Conservation (phyloP, 2,113 vertebrate species). For the Atractosteus spatula region DNA sequence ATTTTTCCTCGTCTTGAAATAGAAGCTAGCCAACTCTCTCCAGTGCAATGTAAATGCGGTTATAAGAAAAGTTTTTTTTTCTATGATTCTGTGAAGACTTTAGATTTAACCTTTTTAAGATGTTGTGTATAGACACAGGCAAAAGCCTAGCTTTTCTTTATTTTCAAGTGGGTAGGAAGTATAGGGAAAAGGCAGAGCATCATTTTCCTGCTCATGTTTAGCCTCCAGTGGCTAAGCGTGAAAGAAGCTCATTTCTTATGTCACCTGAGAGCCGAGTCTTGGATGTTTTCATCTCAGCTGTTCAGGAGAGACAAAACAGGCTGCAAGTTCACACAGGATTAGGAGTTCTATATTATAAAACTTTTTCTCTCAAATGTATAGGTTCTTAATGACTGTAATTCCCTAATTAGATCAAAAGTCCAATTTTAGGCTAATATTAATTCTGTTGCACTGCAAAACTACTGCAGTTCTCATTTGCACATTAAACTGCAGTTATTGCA, state of each 20-base stretch:
- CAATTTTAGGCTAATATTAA: no score
- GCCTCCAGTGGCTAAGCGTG: background rate
- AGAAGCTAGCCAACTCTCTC: no score
- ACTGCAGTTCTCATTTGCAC: no score
- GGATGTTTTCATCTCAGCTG: background rate
- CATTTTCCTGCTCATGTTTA: background rate
- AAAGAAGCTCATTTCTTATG: background rate
- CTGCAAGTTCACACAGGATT: background rate
- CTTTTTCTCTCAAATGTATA: no score
- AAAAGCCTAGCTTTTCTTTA: constrained; percentile 31
- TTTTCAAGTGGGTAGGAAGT: constrained; percentile 5
- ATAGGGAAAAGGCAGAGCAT: background rate
- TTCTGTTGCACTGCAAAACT: no score
- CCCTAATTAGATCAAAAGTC: no score
- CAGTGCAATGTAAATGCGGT: no score
- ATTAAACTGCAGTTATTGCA: no score
- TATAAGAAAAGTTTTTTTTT: constrained; percentile 37
- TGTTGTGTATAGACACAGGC: constrained; percentile 29
- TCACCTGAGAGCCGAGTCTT: background rate
- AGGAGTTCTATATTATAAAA: no score
- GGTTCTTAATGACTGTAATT: no score
- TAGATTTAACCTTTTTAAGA: constrained; percentile 44
- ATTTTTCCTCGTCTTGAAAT: no score
- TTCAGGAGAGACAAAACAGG: constrained; percentile 1
- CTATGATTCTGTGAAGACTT: constrained; percentile 51